Conservation (phyloP, 2,113 vertebrate genomes). For the Notarius lentiginosus region DNA sequence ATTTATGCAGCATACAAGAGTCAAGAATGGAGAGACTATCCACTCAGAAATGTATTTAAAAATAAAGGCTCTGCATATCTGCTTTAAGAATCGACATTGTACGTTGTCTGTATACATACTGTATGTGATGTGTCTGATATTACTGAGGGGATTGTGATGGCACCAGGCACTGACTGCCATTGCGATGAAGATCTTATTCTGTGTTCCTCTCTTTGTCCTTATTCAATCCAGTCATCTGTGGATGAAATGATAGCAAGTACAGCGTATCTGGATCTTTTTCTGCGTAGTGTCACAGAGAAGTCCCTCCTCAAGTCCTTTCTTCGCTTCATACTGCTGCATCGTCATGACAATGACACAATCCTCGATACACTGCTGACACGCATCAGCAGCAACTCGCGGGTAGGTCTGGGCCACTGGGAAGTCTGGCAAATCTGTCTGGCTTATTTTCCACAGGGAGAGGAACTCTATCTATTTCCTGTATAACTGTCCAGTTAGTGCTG, state of each 20-base stretch:
- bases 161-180: not conserved
- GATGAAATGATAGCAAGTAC: conserved; percentile 98
- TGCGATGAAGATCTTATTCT: not conserved
- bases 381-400: conserved; percentile 94
- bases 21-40: too few species aligned
- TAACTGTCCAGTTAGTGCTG: conserved; percentile 11
- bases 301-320: conserved; percentile 93
- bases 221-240: conserved; percentile 79
- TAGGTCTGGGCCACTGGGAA: conserved; percentile 60
- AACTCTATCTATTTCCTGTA: not conserved
- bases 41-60: too few species aligned
- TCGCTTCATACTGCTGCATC: conserved; percentile 90
- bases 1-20: too few species aligned
- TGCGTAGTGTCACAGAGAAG: conserved; percentile 87
- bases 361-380: conserved; percentile 91
- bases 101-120: not conserved
- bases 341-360: conserved; percentile 88
- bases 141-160: not conserved
- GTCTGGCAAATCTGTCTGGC: not conserved
- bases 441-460: not conserved
- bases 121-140: not conserved
- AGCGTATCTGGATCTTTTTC: conserved; percentile 94
- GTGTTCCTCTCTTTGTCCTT: not conserved
- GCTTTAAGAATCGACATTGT: not conserved
- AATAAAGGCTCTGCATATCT: too few species aligned